Percentiles rank a stretch among this genome's conserved stretches.
phyloP scores from a whole-genome alignment of 2,113 vertebrate species.

The Lucifuga dentata region DNA sequence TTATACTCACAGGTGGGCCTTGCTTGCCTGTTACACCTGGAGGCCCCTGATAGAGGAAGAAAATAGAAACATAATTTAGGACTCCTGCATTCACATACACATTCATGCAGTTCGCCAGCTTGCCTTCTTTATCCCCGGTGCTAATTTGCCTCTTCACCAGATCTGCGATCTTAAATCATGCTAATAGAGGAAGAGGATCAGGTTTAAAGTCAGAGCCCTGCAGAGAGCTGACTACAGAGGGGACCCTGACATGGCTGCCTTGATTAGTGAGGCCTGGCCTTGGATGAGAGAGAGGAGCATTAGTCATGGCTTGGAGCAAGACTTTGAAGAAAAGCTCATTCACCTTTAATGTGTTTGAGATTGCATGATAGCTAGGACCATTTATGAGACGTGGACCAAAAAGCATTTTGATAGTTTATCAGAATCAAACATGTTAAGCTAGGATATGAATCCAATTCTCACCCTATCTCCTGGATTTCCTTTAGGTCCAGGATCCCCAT shows the following conservation, averaged over 20 bases:
- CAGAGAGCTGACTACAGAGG: slow-evolving; percentile 51
- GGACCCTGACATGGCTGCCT: slow-evolving; percentile 47
- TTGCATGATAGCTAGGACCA: slow-evolving; percentile 44
- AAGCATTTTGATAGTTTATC: slow-evolving; percentile 53
- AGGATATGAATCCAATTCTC: slow-evolving; percentile 64
- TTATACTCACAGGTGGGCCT: slow-evolving; percentile 86
- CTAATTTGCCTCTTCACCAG: slow-evolving; percentile 55
- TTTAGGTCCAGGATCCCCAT: slow-evolving; percentile 80
- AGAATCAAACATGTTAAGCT: slow-evolving; percentile 43
- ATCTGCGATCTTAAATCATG: slow-evolving; percentile 57
- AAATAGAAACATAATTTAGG: slow-evolving; percentile 6
- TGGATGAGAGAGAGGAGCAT: slow-evolving; percentile 54
- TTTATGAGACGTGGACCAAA: slow-evolving; percentile 49
- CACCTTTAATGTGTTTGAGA: slow-evolving; percentile 67
- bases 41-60: slow-evolving; percentile 79
- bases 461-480: slow-evolving; percentile 86
- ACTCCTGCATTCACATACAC: slow-evolving; percentile 15
- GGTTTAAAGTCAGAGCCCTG: slow-evolving; percentile 66
- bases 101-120: slow-evolving; percentile 2
- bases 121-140: slow-evolving; percentile 22
- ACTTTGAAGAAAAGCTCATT: slow-evolving; percentile 69
- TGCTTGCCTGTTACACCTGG: slow-evolving; percentile 82
- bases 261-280: slow-evolving; percentile 68
- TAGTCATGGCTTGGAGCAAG: slow-evolving; percentile 60
- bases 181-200: slow-evolving; percentile 55